phyloP scores from a whole-genome alignment of 92 coral and sea anemone genomes.

The Palythoa heliodiscus region DNA sequence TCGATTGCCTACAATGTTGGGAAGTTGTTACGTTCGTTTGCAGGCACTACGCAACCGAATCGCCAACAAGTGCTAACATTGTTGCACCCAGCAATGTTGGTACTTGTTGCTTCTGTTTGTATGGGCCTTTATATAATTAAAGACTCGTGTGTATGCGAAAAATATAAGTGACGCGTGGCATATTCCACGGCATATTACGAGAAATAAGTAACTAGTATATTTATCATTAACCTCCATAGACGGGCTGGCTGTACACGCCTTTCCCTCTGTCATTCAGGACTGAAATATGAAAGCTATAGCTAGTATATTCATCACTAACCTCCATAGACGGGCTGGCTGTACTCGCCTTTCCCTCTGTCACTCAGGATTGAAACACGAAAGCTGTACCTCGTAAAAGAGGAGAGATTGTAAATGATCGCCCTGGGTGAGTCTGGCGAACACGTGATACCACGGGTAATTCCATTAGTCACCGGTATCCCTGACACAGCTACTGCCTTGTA shows the following conservation, averaged over 20 bases:
- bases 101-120: too few species aligned
- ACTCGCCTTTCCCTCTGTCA: slow-evolving; percentile 2
- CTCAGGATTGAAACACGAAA: slow-evolving; percentile 5
- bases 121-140: too few species aligned
- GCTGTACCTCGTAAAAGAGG: slow-evolving; percentile 22
- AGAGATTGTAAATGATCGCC: not conserved
- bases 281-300: slow-evolving; percentile 10
- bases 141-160: too few species aligned
- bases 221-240: slow-evolving; percentile 13
- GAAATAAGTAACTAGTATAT: too few species aligned
- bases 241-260: slow-evolving; percentile 8
- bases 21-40: too few species aligned
- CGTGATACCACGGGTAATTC: not conserved
- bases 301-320: slow-evolving; percentile 13
- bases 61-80: too few species aligned
- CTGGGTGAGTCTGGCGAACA: not conserved
- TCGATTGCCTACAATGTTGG: too few species aligned
- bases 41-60: too few species aligned
- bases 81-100: too few species aligned
- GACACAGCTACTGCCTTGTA: slow-evolving; percentile 9
- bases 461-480: slow-evolving; percentile 6
- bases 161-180: too few species aligned
- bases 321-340: slow-evolving; percentile 22
- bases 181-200: too few species aligned
- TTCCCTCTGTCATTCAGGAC: not conserved